Evolutionary conservation across 1,140 invertebrate species (phyloP).

Genomic region (Proctacanthus coquilletti): DNA sequence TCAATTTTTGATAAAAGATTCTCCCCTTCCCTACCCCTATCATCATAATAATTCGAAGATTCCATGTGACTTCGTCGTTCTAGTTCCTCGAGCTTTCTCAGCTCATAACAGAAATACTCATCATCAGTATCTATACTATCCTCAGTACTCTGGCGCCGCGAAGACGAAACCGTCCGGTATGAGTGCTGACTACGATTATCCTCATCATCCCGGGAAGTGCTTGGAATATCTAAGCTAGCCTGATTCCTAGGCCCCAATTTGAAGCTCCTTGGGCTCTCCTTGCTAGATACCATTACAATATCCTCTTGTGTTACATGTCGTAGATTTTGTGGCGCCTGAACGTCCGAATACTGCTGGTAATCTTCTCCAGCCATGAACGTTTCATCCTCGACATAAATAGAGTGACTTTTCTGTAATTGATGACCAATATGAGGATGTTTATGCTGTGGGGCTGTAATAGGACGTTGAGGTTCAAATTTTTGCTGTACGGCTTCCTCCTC

Average conservation of each 20-base stretch:
- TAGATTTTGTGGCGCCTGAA: no score
- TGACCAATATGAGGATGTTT: constrained; percentile 3
- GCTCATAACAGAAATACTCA: constrained; percentile 82
- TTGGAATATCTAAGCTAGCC: constrained; percentile 65
- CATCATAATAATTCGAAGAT: constrained; percentile 3
- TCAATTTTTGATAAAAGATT: constrained; percentile 2
- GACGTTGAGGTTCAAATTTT: no score
- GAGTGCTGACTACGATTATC: constrained; percentile 75
- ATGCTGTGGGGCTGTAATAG: no score
- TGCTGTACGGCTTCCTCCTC: no score
- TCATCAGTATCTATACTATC: constrained; percentile 87
- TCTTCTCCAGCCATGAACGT: no score
- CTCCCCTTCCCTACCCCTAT: neutral
- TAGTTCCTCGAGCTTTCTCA: constrained; percentile 71
- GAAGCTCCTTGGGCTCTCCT: neutral
- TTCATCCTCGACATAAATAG: constrained; percentile 10
- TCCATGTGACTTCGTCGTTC: constrained; percentile 57
- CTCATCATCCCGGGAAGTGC: constrained; percentile 51
- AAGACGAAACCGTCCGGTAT: constrained; percentile 71
- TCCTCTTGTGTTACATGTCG: no score
- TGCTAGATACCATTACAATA: no score
- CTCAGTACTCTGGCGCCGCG: constrained; percentile 76
- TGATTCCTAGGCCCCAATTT: constrained; percentile 35
- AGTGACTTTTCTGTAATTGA: constrained; percentile 7
- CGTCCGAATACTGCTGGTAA: no score